Percentiles rank a stretch among this genome's conserved stretches.
Conservation (phyloP, 2,888 invertebrate species). For the Metopia argyrocephala region DNA sequence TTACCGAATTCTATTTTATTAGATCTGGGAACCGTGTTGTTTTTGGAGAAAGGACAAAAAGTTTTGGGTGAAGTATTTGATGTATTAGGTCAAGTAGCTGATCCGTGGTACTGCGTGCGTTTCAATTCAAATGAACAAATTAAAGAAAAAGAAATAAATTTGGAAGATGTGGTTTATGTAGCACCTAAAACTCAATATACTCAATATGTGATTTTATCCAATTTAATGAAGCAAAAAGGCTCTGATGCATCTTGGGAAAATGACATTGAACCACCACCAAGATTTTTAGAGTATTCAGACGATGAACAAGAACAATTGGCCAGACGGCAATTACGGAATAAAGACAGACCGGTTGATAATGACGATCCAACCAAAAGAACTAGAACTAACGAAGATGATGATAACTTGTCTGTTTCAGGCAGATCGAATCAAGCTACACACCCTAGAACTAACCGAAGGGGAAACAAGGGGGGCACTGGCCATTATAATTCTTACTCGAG, state of each 20-base stretch:
- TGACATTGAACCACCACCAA: conserved; percentile 88
- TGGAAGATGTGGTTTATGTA: conserved; percentile 88
- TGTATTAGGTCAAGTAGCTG: conserved; percentile 91
- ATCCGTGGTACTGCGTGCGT: conserved; percentile 93
- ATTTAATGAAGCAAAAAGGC: conserved; percentile 87
- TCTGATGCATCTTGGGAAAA: conserved; percentile 93
- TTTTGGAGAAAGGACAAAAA: conserved; percentile 87
- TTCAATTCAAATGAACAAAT: conserved; percentile 91
- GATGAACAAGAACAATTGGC: conserved; percentile 89
- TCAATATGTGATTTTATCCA: conserved; percentile 86
- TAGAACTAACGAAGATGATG: conserved; percentile 53
- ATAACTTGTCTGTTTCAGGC: conserved; percentile 11
- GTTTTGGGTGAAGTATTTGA: conserved; percentile 89
- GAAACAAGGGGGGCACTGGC: conserved; percentile 37
- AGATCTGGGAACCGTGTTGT: conserved; percentile 92
- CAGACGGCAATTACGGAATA: conserved; percentile 75
- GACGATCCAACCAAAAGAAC: conserved; percentile 62
- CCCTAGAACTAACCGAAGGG: conserved; percentile 60
- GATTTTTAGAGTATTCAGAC: conserved; percentile 89
- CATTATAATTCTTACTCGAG: conserved; percentile 25
- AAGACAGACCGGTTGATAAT: conserved; percentile 70
- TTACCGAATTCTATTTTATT: conserved; percentile 87
- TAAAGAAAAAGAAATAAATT: conserved; percentile 82
- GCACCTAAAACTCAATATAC: conserved; percentile 89
- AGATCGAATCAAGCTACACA: conserved; percentile 35